These are phyloP conservation scores for Ophthalmolycus amberensis DNA, from an alignment of 2,113 vertebrate species.

Conservation along the genomic window DNA sequence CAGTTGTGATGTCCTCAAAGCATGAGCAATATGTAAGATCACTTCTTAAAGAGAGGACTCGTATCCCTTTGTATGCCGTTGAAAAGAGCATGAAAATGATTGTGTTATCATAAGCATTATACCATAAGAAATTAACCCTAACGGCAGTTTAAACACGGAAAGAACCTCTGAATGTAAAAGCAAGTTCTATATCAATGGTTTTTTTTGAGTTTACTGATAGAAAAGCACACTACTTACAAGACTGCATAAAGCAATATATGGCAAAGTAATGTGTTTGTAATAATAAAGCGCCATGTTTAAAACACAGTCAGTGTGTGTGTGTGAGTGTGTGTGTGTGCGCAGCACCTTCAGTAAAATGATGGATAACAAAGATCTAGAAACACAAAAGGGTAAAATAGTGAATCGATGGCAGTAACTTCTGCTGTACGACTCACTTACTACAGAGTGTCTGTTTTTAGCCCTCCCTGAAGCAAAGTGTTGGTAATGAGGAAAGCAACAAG, in stretches of 20 bases:
- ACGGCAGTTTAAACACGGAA: slow-evolving; percentile 35
- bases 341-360: slow-evolving; percentile 7
- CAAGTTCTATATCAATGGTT: slow-evolving; percentile 49
- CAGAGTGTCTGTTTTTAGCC: slow-evolving; percentile 57
- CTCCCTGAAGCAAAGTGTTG: slow-evolving; percentile 58
- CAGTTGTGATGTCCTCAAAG: slow-evolving; percentile 61
- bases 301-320: slow-evolving; percentile 12
- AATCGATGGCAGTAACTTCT: slow-evolving; percentile 17
- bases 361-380: not conserved
- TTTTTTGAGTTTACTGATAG: slow-evolving; percentile 49
- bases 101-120: slow-evolving; percentile 40
- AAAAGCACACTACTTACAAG: slow-evolving; percentile 67
- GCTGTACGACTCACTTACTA: slow-evolving; percentile 40
- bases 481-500: slow-evolving; percentile 59
- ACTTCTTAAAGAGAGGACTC: slow-evolving; percentile 43
- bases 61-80: slow-evolving; percentile 42
- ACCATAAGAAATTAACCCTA: slow-evolving; percentile 8
- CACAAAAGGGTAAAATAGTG: slow-evolving; percentile 11
- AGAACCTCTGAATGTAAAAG: slow-evolving; percentile 72
- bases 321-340: not conserved
- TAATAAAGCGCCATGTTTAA: slow-evolving; percentile 77
- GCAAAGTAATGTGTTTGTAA: slow-evolving; percentile 72
- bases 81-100: slow-evolving; percentile 70
- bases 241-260: slow-evolving; percentile 76
- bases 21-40: slow-evolving; percentile 77